Evolutionary conservation across 2,888 invertebrate genomes (phyloP).

Genomic region (Camptogramma bilineatum): DNA sequence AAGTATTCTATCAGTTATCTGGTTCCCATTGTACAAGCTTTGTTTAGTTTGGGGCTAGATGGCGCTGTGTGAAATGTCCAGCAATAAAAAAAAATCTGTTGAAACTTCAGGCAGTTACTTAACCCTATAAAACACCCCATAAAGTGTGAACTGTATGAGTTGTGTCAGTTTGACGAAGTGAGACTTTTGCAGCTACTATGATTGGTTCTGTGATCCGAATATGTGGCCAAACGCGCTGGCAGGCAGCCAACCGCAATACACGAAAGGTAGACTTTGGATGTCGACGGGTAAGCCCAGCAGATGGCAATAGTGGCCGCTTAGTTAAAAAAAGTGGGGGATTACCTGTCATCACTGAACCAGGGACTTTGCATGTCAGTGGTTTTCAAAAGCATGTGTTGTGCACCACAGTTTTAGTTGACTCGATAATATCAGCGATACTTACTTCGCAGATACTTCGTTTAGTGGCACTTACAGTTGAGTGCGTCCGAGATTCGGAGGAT

Average conservation of each 20-base stretch:
- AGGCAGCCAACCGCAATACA: slow-evolving; percentile 74
- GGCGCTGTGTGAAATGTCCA: too few species aligned
- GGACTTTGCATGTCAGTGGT: slow-evolving; percentile 27
- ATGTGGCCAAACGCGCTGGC: slow-evolving; percentile 71
- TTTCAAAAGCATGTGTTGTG: slow-evolving; percentile 6
- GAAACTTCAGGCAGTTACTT: too few species aligned
- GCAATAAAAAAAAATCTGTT: too few species aligned
- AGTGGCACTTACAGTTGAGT: not conserved
- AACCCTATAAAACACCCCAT: not conserved
- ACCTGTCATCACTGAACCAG: slow-evolving; percentile 30
- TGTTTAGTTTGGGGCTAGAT: too few species aligned
- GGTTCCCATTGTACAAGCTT: too few species aligned
- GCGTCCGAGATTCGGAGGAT: not conserved
- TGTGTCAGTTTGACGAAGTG: slow-evolving; percentile 14
- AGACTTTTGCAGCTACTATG: slow-evolving; percentile 12
- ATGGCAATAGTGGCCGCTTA: slow-evolving; percentile 40
- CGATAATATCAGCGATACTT: not conserved
- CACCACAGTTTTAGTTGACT: not conserved
- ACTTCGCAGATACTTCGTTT: not conserved
- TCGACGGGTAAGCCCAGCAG: slow-evolving; percentile 40
- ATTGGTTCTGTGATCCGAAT: slow-evolving; percentile 42
- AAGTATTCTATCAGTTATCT: too few species aligned
- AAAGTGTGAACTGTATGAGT: not conserved
- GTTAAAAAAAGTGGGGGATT: slow-evolving; percentile 36
- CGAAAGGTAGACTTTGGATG: slow-evolving; percentile 46